These are phyloP conservation scores for Charina bottae DNA, from an alignment of 2,113 vertebrate species.

Conservation along the genomic window DNA sequence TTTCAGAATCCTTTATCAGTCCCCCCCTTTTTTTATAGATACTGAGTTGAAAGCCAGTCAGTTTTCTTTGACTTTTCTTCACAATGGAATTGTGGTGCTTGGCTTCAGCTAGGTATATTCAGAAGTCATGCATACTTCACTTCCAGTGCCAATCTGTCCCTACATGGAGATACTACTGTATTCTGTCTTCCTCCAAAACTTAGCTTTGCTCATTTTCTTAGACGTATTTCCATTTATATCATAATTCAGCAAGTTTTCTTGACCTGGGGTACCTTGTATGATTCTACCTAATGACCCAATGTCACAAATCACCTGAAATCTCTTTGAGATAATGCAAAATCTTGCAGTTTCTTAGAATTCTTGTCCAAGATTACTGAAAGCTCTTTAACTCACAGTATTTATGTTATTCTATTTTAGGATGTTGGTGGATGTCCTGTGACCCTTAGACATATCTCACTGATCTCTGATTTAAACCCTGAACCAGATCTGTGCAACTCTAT, in stretches of 20 bases:
- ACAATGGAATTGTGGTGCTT: background rate
- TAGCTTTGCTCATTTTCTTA: background rate
- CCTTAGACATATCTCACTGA: background rate
- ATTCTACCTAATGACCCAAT: background rate
- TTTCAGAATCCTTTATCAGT: background rate
- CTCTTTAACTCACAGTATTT: background rate
- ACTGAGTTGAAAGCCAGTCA: background rate
- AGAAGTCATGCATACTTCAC: background rate
- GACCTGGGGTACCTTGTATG: background rate
- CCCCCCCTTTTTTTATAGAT: background rate
- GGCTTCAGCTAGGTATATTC: background rate
- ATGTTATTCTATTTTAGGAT: background rate
- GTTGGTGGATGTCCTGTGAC: background rate
- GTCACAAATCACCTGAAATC: background rate
- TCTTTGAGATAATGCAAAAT: background rate
- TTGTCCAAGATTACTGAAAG: background rate
- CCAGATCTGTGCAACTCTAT: background rate
- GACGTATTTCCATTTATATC: background rate
- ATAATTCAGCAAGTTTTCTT: background rate
- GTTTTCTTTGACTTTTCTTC: background rate
- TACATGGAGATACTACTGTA: background rate
- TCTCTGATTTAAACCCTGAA: background rate
- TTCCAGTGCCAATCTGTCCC: background rate
- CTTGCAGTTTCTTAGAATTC: background rate
- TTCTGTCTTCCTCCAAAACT: background rate